These are phyloP conservation scores for Bombyx mori DNA, from an alignment of 1,140 invertebrate species.

Conservation along the genomic window ASM3026992v2 NC_085131.1:707501-708000, in stretches of 20 bases:
- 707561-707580: constrained; percentile 35
- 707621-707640: constrained; percentile 52
- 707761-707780: constrained; percentile 47
- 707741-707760: constrained; percentile 47
- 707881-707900: too few species aligned
- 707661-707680: constrained; percentile 55
- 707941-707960: too few species aligned
- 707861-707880: too few species aligned
- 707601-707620: constrained; percentile 50
- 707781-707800: constrained; percentile 58
- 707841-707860: too few species aligned
- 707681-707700: constrained; percentile 37
- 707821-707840: constrained; percentile 17
- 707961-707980: too few species aligned
- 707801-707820: constrained; percentile 47
- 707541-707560: constrained; percentile 27
- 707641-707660: constrained; percentile 53
- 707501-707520: constrained; percentile 60
- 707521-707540: constrained; percentile 33
- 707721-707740: constrained; percentile 25
- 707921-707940: too few species aligned
- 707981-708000: too few species aligned
- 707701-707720: constrained; percentile 39
- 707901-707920: too few species aligned
- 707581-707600: constrained; percentile 38